Base-by-base conservation (phyloP, 2,113 vertebrate species). In the Phoxinus phoxinus region DNA sequence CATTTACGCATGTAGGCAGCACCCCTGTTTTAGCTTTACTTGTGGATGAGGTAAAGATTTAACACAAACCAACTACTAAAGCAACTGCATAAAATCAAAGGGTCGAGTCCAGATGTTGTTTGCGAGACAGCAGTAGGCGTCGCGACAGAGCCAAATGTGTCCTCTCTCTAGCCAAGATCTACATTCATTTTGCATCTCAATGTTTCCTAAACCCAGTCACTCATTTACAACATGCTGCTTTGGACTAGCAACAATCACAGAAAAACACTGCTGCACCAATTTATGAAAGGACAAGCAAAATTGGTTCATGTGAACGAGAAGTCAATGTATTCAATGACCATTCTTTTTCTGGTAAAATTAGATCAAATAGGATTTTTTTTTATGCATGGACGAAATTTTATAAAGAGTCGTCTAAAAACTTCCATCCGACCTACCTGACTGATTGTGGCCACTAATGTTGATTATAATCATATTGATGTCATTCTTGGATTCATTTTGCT, bases 381-480 rank as follows among this genome's bases (percentile, higher is more conserved):
- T 27, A 46, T 46, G 12, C 25, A 56, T 58, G 23, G 51, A 78
- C 2, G 0, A 11, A 48, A 74, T 74, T 46, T 23, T 23, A 19
- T 69, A 19, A 69, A 53, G 51, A 53, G 51, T 19, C 17, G 6
- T 51, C 51, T 53, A 2, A 32, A 72, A 17, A 53, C 19, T 35
- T 58, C 21, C 21, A 59, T 75, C 44, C 51, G 46, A 27, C 76
- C 32, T 95, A 98, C 97, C 96, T 95, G 97, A 96, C 35, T 95
- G 93, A 82, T 97, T 97, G 0, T 67, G 32, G 88, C 92, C 89
- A 85, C 91, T 84, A 90, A 97, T 84, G 78, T 94, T 91, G 92
- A 97, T 93, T 87, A 97, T 84, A 91, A 95, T 94, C 87, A 99
- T 51, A 87, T 92, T 92, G 7, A 94, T 72, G 30, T 6, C 27